These are phyloP conservation scores for Sphaerodactylus townsendi DNA, from an alignment of 2,113 vertebrate species.

Conservation along the genomic window DNA sequence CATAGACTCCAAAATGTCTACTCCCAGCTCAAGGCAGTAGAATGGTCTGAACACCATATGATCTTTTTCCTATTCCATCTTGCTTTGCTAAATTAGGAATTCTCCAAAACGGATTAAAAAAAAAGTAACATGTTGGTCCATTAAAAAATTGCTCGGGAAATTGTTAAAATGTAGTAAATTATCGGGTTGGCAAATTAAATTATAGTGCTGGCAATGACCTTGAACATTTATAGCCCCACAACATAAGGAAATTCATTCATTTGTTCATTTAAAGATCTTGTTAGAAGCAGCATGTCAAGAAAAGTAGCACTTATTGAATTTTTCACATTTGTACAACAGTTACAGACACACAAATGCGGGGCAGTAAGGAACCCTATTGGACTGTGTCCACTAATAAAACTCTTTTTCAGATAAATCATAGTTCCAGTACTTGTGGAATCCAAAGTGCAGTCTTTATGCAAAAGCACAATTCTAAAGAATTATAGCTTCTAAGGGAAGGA, in stretches of 20 bases:
- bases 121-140: neutral
- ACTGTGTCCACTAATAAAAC: neutral
- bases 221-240: neutral
- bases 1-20: too few relatives aligned
- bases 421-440: neutral
- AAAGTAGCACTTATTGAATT: neutral
- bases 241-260: neutral
- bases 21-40: neutral
- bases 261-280: too few relatives aligned
- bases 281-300: neutral
- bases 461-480: neutral
- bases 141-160: neutral
- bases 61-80: neutral
- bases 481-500: neutral
- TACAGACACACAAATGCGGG: neutral
- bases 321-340: neutral
- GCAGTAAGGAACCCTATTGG: neutral
- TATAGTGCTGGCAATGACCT: neutral
- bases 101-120: neutral
- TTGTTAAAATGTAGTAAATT: too few relatives aligned
- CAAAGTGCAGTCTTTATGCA: neutral
- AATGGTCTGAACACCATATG: neutral
- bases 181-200: neutral
- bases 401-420: neutral
- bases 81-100: neutral